Base-by-base conservation (phyloP, 2,797 vertebrate genomes). In the Hypotaenidia philippensis region DNA sequence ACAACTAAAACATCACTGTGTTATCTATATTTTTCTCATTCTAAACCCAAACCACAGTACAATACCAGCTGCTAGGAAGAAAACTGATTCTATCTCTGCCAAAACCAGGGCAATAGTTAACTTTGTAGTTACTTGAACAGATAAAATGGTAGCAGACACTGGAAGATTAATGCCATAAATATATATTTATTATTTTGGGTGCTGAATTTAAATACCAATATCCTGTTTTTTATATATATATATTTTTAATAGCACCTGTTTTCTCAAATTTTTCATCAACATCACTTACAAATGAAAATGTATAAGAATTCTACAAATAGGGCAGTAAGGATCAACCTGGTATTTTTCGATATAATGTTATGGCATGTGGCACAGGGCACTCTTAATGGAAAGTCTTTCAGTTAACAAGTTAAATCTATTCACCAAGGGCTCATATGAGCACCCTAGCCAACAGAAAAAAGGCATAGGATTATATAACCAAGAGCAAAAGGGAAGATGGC, bases 331-430 rank as follows among this genome's bases (percentile, higher is more conserved):
- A 71, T 11, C 6, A 5, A 64, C 8, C 8, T 69, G 32, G 41
- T 41, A 41, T 41, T 18, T 41, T 41, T 41, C 8, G 17, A 41
- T 41, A 41, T 41, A 18, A 41, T 18, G 41, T 41, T 41, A 41
- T 19, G 3, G 31, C 4, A 19, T 63, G 18, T 70, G 2, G 1
- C 4, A 21, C 5, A 34, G 16, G 21, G 5, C 29, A 50, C 0
- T 71, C 38, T 25, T 45, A n/a, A n/a, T 23, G 40, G 34, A 32
- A 91, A 63, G 41, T 65, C 8, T 65, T 68, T 56, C 27, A 5
- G 10, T 63, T 87, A 71, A n/a, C 61, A 71, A 32, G 6, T 47
- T 59, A 21, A 59, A 63, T 59, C 23, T 50, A 4, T 53, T 66
- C 21, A 29, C 10, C 16, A 17, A 20, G 13, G 20, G 3, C n/a